Percentiles rank a stretch among this genome's conserved stretches.
Conservation (phyloP, 37 sponge, comb jelly and placozoan species). For the Dysidea cf. avara region DNA sequence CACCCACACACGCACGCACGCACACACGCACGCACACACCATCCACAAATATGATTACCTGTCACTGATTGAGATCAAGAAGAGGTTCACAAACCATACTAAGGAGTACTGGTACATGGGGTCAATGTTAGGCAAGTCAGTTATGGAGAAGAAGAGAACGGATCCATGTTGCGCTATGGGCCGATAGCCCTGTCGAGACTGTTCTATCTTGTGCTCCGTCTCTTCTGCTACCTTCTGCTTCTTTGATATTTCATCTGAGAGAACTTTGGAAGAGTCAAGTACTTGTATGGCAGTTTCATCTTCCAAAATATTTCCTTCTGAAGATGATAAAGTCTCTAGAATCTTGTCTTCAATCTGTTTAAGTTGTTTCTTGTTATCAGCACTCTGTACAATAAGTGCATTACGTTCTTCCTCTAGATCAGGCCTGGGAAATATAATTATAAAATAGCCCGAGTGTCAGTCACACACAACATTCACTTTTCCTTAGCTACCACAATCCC, state of each 20-base stretch:
- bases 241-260: constrained; percentile 87
- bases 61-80: constrained; percentile 87
- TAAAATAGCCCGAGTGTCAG: background rate
- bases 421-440: constrained; percentile 59
- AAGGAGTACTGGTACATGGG: constrained; percentile 99
- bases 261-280: constrained; percentile 92
- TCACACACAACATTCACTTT: constrained; percentile 44
- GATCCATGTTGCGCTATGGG: constrained; percentile 95
- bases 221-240: constrained; percentile 97
- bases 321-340: constrained; percentile 95
- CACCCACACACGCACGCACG: too few species aligned
- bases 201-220: constrained; percentile 96
- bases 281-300: constrained; percentile 97
- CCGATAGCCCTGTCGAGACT: constrained; percentile 96
- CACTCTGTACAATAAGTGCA: constrained; percentile 92
- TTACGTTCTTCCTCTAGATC: constrained; percentile 98
- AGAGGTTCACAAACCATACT: constrained; percentile 98
- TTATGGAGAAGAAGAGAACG: constrained; percentile 98
- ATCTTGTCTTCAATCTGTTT: constrained; percentile 99
- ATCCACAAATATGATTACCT: constrained; percentile 60
- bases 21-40: too few species aligned
- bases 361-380: constrained; percentile 97
- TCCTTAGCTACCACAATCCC: constrained; percentile 99
- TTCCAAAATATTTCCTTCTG: constrained; percentile 98
- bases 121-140: constrained; percentile 99